These are phyloP conservation scores for Isoperla grammatica DNA, from an alignment of 2,888 invertebrate genomes.

Conservation along the genomic window DNA sequence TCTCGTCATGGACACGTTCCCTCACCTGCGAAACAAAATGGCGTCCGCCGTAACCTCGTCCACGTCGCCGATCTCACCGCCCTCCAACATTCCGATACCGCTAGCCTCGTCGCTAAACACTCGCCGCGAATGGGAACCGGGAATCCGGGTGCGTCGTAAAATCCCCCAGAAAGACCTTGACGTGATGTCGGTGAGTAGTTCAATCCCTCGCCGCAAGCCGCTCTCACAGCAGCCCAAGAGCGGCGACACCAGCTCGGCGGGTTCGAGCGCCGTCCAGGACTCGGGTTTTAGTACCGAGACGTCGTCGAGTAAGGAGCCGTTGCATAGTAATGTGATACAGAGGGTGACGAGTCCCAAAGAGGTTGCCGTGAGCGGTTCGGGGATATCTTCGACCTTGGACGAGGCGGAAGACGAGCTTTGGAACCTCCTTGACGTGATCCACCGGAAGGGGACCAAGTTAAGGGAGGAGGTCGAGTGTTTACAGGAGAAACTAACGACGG, in stretches of 20 bases:
- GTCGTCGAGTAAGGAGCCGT: constrained; percentile 70
- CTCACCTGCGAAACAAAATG: constrained; percentile 84
- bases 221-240: constrained; percentile 30
- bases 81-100: constrained; percentile 43
- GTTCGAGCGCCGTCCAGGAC: constrained; percentile 63
- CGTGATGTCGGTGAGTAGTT: constrained; percentile 22
- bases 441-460: constrained; percentile 52
- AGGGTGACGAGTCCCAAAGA: constrained; percentile 6
- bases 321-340: constrained; percentile 47
- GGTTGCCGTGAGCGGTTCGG: not conserved
- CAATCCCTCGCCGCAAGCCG: constrained; percentile 12
- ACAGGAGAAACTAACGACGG: constrained; percentile 53
- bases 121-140: constrained; percentile 73
- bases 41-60: constrained; percentile 41
- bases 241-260: constrained; percentile 43
- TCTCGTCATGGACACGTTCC: constrained; percentile 91
- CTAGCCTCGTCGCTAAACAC: constrained; percentile 34
- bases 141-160: constrained; percentile 66
- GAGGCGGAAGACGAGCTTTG: constrained; percentile 75
- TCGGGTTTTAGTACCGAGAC: constrained; percentile 89
- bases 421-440: constrained; percentile 81
- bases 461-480: constrained; percentile 49
- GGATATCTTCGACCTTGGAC: constrained; percentile 34
- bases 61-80: constrained; percentile 43
- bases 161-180: constrained; percentile 41